These are phyloP conservation scores for Tachystola acroxantha DNA, from an alignment of 2,888 invertebrate genomes.

Conservation along the genomic window DNA sequence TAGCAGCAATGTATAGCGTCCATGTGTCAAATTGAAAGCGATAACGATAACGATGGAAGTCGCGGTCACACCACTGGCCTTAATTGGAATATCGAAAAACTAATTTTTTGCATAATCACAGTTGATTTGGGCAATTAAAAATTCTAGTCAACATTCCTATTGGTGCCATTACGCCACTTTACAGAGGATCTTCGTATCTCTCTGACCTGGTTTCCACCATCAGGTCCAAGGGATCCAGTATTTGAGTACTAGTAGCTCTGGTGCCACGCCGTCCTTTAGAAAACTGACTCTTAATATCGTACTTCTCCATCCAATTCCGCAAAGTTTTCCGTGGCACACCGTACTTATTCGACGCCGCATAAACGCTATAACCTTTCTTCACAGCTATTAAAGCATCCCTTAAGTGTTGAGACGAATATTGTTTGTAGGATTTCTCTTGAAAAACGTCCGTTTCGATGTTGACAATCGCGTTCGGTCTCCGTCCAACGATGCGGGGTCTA, in stretches of 20 bases:
- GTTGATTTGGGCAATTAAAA: too few species aligned
- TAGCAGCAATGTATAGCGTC: too few species aligned
- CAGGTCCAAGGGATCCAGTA: slow-evolving; percentile 58
- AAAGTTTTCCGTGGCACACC: slow-evolving; percentile 76
- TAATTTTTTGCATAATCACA: too few species aligned
- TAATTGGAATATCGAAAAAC: too few species aligned
- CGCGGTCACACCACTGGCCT: too few species aligned
- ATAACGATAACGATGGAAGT: too few species aligned
- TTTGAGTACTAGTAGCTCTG: slow-evolving; percentile 28
- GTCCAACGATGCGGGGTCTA: slow-evolving; percentile 58
- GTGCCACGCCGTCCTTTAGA: slow-evolving; percentile 67
- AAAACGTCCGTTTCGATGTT: slow-evolving; percentile 71
- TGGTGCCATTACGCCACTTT: too few species aligned
- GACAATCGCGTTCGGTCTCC: slow-evolving; percentile 63
- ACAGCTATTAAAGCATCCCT: slow-evolving; percentile 70
- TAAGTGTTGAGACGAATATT: slow-evolving; percentile 71
- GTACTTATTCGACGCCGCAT: slow-evolving; percentile 75
- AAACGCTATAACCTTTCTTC: slow-evolving; percentile 74
- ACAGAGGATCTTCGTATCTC: slow-evolving; percentile 37
- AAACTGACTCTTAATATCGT: slow-evolving; percentile 75
- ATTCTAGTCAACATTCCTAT: too few species aligned
- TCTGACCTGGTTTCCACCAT: slow-evolving; percentile 53
- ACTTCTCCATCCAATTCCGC: slow-evolving; percentile 78
- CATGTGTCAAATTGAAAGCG: too few species aligned
- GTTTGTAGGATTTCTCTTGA: slow-evolving; percentile 72